Evolutionary conservation across 2,888 invertebrate species (phyloP), one percentile per base, ranked within the genome.

Genomic region (Ormia ochracea): DNA sequence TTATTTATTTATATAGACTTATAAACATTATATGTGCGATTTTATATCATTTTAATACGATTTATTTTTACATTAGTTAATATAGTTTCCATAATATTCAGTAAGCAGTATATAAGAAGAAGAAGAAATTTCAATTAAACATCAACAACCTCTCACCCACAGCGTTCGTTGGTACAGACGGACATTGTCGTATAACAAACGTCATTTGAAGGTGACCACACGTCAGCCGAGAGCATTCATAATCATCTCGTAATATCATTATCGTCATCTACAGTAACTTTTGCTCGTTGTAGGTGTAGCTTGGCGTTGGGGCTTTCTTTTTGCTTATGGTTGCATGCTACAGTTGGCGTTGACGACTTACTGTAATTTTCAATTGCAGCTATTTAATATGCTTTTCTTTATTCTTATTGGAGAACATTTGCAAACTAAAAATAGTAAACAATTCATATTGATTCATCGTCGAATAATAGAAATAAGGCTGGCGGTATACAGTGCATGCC

Each of bases 181-280:
- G 6, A 50, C 6, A 23, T 12, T 43, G 23, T 36, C n/a, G 23
- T 38, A 23, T 38, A 26, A 21, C 38, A 38, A 56, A 23, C 36
- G 73, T 68, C 58, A 75, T 54, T 59, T 79, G 74, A 75, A 75
- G 79, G 69, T 79, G 70, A 75, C 70, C 79, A 75, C 45, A 70
- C 52, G 70, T 74, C 79, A 70, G 75, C 23, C 74, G 48, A 54
- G 56, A 70, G 41, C 41, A 45, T 56, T 78, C 73, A 74, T 45
- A 56, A 78, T 54, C 38, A 61, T 21, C 9, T 4, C n/a, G 19
- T 26, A 31, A 21, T 31, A 23, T 36, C 28, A 52, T 59, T 17
- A 70, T 70, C n/a, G 59, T 36, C 4, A 36, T 23, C 38, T 28
- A n/a, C n/a, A 28, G 3, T 52, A 19, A 4, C 23, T 45, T 26